Percentiles rank a stretch among this genome's conserved stretches.
phyloP scores from a whole-genome alignment of 92 coral and sea anemone species.

The Palythoa grandis region DNA sequence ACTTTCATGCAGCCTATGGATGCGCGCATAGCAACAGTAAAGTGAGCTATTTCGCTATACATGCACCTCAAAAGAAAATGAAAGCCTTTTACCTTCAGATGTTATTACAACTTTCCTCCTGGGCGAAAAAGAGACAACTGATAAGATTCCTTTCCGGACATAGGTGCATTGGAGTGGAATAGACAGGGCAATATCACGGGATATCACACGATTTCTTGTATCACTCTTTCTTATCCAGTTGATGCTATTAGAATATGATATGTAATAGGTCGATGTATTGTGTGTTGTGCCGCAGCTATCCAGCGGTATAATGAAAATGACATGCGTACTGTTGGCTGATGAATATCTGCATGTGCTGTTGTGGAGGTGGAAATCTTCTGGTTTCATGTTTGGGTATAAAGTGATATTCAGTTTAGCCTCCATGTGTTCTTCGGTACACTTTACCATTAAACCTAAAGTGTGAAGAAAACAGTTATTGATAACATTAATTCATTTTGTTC shows the following conservation, averaged over 20 bases:
- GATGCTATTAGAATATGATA: constrained; percentile 61
- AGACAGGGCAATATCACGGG: constrained; percentile 55
- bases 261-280: constrained; percentile 40
- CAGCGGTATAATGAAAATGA: constrained; percentile 71
- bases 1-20: neutral
- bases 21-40: neutral
- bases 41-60: no score
- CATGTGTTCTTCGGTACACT: constrained; percentile 25
- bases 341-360: constrained; percentile 60
- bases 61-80: neutral
- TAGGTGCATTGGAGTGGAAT: constrained; percentile 55
- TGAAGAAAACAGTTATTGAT: neutral
- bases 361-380: constrained; percentile 50
- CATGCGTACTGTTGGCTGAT: constrained; percentile 63
- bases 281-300: constrained; percentile 77
- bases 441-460: constrained; percentile 10
- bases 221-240: constrained; percentile 54
- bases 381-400: constrained; percentile 8
- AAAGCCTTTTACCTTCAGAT: constrained; percentile 55
- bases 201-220: constrained; percentile 34
- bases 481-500: no score
- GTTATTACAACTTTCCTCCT: constrained; percentile 58
- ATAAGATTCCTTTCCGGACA: constrained; percentile 42
- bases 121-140: constrained; percentile 76
- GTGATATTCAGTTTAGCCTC: constrained; percentile 13